These are phyloP conservation scores for Clarias magur DNA, from an alignment of 2,113 vertebrate genomes.

Conservation along the genomic window DNA sequence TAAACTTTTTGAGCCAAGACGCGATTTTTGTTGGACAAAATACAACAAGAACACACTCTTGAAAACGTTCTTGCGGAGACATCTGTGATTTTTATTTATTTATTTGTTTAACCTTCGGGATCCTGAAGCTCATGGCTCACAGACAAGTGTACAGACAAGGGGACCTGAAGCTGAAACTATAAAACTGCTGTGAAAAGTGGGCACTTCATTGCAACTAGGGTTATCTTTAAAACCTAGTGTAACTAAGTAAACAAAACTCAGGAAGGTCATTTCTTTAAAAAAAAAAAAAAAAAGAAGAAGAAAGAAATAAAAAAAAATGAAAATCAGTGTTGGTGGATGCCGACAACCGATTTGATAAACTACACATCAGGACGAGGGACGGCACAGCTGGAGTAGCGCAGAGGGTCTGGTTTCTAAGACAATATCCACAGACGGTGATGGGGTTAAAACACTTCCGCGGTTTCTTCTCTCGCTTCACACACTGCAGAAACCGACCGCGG, in stretches of 20 bases:
- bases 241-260: neutral
- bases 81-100: neutral
- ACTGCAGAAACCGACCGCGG: neutral
- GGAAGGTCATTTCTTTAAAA: too few relatives aligned
- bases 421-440: constrained; percentile 45
- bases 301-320: too few relatives aligned
- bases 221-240: neutral
- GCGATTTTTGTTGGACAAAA: too few relatives aligned
- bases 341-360: constrained; percentile 37
- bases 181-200: neutral
- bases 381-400: constrained; percentile 13
- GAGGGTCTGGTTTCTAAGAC: constrained; percentile 42
- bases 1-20: neutral
- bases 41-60: neutral
- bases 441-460: constrained; percentile 7
- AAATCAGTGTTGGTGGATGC: neutral
- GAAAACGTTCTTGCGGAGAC: neutral
- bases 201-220: neutral
- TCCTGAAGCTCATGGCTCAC: neutral
- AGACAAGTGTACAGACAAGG: neutral
- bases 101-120: neutral
- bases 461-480: neutral
- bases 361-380: constrained; percentile 27
- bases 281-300: too few relatives aligned
- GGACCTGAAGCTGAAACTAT: neutral